A percentile compares a stretch with the other conserved stretches of the same genome.
Evolutionary conservation across 2,113 vertebrate species (phyloP).

Genomic region (Phrynocephalus versicolor): DNA sequence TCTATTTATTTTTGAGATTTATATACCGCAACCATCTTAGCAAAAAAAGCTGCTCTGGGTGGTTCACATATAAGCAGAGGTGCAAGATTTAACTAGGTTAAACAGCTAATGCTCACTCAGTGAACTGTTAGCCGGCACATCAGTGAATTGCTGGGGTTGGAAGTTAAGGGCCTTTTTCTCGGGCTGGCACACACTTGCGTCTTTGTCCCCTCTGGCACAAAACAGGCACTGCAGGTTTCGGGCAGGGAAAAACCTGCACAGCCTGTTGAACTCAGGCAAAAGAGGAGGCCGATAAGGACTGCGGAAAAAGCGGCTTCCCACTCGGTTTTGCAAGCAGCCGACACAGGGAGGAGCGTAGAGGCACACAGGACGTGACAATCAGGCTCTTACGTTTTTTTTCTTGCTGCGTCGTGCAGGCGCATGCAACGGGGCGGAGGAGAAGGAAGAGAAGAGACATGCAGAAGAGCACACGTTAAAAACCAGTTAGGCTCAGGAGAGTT

Average conservation of each 20-base stretch:
- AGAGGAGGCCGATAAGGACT: rapidly evolving
- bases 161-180: neutral
- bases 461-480: neutral
- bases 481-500: neutral
- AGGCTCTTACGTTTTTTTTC: slow-evolving; percentile 58
- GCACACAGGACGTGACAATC: neutral
- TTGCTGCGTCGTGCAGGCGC: slow-evolving; percentile 55
- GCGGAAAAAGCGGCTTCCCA: too few relatives aligned
- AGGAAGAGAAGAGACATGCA: slow-evolving; percentile 41
- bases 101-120: too few relatives aligned
- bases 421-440: slow-evolving; percentile 24
- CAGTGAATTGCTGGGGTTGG: neutral
- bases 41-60: too few relatives aligned
- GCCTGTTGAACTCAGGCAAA: neutral
- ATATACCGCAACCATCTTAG: too few relatives aligned
- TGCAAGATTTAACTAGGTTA: neutral
- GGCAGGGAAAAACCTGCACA: neutral
- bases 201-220: neutral
- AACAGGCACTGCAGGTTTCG: neutral
- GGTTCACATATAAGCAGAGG: neutral
- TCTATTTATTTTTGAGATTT: too few relatives aligned
- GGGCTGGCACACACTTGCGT: neutral
- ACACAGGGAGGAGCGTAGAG: neutral
- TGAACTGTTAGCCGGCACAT: too few relatives aligned
- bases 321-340: neutral